Base-by-base conservation (phyloP, 2,113 vertebrate species). In the Oreochromis aureus region DNA sequence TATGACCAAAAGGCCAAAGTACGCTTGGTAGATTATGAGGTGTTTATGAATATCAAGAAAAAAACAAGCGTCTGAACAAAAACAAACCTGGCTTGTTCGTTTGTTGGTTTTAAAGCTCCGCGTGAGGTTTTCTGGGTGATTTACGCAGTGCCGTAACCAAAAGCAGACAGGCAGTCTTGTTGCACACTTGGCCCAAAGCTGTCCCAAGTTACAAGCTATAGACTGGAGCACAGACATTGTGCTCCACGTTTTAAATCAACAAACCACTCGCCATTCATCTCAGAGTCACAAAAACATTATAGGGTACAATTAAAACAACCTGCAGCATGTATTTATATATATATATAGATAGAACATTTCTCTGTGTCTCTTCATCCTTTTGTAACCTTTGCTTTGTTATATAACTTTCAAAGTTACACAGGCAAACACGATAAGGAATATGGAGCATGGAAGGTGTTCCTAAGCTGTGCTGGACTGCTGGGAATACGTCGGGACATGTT, bases 181-280 rank as follows among this genome's bases (percentile, higher is more conserved):
- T 84, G 89, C 89, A 87, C 90, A 93, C 51, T 86, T 94, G 88
- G 89, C 58, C 36, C 7, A 80, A 91, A 92, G 80, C 91, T 91
- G 88, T 86, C 84, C 46, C 2, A 7, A 63, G 86, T 87, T 85
- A 61, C 78, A 87, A 30, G 30, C 51, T 66, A 73, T 54, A 10
- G n/a, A 73, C 41, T 46, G 41, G 69, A 73, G 5, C 13, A 6
- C 69, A 73, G 69, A 46, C 69, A 46, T 6, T 27, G 41, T 3
- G 58, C 22, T 71, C 61, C n/a, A 19, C 13, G 12, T 83, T 89
- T 83, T 27, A 89, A 18, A 87, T 39, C 46, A 85, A 71, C 41
- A 79, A 86, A 82, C 32, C 41, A 30, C 48, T 80, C 13, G 5
- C 41, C 22, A 27, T 46, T 71, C 71, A 82, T 32, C 51, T 34